Evolutionary conservation across 2,888 invertebrate species (phyloP).

Genomic region (Drosophila gaucha): DNA sequence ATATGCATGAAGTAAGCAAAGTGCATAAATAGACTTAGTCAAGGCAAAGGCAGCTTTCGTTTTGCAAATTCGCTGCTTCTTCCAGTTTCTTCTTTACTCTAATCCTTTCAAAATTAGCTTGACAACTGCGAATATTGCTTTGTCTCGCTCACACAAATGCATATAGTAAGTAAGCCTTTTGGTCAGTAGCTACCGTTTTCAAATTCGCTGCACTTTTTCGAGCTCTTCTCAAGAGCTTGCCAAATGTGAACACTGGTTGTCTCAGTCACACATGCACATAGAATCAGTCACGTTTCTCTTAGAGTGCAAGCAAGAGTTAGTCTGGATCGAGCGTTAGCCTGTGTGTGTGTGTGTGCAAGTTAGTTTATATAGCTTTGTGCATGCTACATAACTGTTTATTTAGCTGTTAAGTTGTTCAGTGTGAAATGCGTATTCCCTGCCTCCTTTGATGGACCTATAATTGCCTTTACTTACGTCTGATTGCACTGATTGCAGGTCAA

Average conservation of each 20-base stretch:
- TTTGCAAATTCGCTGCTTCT: background rate
- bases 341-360: background rate
- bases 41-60: background rate
- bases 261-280: background rate
- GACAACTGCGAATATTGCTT: background rate
- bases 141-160: background rate
- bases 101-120: background rate
- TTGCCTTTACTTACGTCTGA: slow-evolving; percentile 18
- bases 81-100: background rate
- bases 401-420: slow-evolving; percentile 2
- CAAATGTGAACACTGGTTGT: background rate
- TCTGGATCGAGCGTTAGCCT: background rate
- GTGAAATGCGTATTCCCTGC: slow-evolving; percentile 4
- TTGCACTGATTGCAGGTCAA: slow-evolving; percentile 88
- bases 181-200: background rate
- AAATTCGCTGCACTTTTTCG: background rate
- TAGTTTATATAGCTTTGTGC: background rate
- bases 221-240: background rate
- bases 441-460: slow-evolving; percentile 6
- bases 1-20: background rate
- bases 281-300: background rate
- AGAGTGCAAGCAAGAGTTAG: background rate
- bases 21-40: background rate
- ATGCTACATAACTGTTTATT: background rate
- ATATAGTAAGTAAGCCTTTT: background rate